Evolutionary conservation across 2,888 invertebrate genomes (phyloP), one percentile per base, ranked within the genome.

Genomic region (Diaphora mendica): DNA sequence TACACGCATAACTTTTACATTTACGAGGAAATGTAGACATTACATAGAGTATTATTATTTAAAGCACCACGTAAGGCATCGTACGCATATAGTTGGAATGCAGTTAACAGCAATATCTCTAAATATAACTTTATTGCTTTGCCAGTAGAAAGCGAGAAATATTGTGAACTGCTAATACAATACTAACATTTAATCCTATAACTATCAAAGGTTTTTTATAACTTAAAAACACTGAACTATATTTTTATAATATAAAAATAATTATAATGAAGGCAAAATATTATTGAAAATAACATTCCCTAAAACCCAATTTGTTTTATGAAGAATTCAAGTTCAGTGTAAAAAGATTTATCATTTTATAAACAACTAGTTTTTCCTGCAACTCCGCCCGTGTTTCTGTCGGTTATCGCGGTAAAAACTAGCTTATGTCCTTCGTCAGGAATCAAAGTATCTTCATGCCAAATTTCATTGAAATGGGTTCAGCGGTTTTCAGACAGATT

Each of bases 41-140:
- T n/a, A 55, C 30, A 62, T 62, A 15, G 26, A 3, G 26, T 26
- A 15, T 11, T 55, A 26, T 26, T 55, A n/a, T 55, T 55, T 26
- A 55, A 26, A 55, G 20, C 11, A 11, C 23, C 8, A 33, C 33
- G 13, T 17, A 51, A 68, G 26, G 30, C 51, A 51, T 48, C 7
- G 51, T 17, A 20, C 48, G 48, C 33, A 51, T 51, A 26, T 30
- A 68, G 48, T 48, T 39, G 68, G 48, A 68, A 69, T 69, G 69
- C 39, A 62, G 17, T 69, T 59, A 69, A 33, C 35, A 59, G 35
- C 39, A 66, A 26, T 30, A 67, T 44, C n/a, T 42, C 48, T 68
- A 65, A 68, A 68, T 33, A 42, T 33, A 48, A 68, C 51, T 68
- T 48, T 48, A 48, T 68, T 15, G 68, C 48, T 68, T n/a, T 3